Evolutionary conservation across 2,888 invertebrate genomes (phyloP), one percentile per base, ranked within the genome.

Genomic region (Eupithecia exiguata): DNA sequence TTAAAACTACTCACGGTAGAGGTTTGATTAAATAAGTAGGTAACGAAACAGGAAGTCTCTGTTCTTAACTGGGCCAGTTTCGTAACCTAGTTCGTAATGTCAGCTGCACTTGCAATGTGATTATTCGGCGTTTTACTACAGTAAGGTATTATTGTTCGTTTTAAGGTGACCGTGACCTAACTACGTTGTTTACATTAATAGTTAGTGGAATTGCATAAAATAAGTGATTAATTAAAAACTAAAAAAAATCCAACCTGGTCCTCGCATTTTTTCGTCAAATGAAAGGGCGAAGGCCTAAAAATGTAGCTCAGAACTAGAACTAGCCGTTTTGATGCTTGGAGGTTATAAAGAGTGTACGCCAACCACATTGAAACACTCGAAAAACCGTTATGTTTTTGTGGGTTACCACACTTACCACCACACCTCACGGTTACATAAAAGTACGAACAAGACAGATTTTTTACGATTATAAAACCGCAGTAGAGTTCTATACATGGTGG

Each of bases 41-140:
- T 67, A 67, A 71, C 43, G 25, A 65, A 65, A 61, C 49, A 70
- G 74, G 70, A 74, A 74, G 63, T 66, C 43, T 10, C n/a, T 35
- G 63, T 63, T 63, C 36, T 30, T 62, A 74, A 70, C 62, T 74
- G n/a, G 68, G 68, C 38, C 70, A n/a, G 46, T 74, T 70, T 68
- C 70, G 40, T 70, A 74, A 74, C 68, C 68, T 18, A 68, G 68
- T 68, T 68, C 21, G 63, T 36, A 53, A 46, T 35, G 62, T 14
- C 68, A 38, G 12, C 62, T 68, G 63, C 69, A 70, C 46, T 70
- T 67, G 69, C 70, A 74, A 61, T 66, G 12, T 49, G 40, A 70
- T 65, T 65, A 65, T 65, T 65, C n/a, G 63, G 38, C 63, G 38
- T 65, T 65, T 38, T 18, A 35, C 21, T 63, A 9, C 63, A 63